phyloP scores from a whole-genome alignment of 2,113 vertebrate species.

The Alethe castanea region DNA sequence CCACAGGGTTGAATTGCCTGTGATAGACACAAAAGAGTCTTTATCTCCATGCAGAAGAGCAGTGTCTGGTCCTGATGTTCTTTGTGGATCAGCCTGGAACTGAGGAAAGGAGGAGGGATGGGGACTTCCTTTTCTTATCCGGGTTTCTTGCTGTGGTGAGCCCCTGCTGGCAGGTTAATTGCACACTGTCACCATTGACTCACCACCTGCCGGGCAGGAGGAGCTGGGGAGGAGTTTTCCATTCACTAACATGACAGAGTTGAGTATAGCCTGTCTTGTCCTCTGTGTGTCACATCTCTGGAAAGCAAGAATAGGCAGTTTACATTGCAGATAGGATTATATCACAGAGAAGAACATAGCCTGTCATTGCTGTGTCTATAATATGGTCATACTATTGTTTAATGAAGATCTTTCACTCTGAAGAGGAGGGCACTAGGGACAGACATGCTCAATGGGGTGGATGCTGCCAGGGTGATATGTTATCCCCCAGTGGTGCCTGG shows the following conservation, averaged over 20 bases:
- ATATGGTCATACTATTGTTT: not conserved
- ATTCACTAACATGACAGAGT: not conserved
- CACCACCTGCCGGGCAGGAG: not conserved
- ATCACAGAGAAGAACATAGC: not conserved
- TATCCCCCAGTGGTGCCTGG: not conserved
- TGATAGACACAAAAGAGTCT: not conserved
- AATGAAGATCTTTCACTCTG: not conserved
- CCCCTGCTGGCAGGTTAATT: conserved; percentile 21
- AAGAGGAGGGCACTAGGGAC: not conserved
- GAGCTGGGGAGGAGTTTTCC: not conserved
- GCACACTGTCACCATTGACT: not conserved
- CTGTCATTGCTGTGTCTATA: not conserved
- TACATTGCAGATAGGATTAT: not conserved
- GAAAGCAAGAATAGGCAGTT: not conserved
- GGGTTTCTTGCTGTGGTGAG: not conserved
- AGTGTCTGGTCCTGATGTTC: not conserved
- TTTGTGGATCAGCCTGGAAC: not conserved
- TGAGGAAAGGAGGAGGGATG: not conserved
- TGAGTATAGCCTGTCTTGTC: not conserved
- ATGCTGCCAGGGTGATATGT: not conserved
- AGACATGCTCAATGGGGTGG: not conserved
- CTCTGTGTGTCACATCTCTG: not conserved
- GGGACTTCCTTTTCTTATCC: not conserved
- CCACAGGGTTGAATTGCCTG: fast-evolving
- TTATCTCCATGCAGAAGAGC: not conserved